phyloP scores from a whole-genome alignment of 2,888 invertebrate species.

The Zaprionus lineosus region DNA sequence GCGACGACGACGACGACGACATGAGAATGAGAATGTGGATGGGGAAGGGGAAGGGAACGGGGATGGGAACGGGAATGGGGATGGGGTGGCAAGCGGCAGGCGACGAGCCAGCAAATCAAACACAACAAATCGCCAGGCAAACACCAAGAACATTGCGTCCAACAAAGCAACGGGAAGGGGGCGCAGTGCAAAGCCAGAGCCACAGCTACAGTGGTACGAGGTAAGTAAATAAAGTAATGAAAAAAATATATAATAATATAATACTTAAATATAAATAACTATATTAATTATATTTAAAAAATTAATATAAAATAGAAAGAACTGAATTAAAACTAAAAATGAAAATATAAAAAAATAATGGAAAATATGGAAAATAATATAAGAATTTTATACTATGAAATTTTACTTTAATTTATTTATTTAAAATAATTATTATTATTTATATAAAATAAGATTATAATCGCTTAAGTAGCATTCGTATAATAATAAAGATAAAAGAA shows the following conservation, averaged over 20 bases:
- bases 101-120: constrained; percentile 72
- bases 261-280: no score
- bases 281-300: no score
- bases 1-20: constrained; percentile 25
- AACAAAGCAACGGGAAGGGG: constrained; percentile 35
- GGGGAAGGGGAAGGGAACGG: constrained; percentile 17
- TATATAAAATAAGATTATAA: no score
- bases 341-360: no score
- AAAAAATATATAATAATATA: neutral
- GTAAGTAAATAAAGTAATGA: neutral
- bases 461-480: no score
- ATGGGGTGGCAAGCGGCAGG: constrained; percentile 46
- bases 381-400: no score
- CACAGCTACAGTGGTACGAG: constrained; percentile 24
- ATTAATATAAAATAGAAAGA: no score
- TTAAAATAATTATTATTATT: no score
- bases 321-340: no score
- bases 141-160: constrained; percentile 69
- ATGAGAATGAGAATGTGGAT: neutral
- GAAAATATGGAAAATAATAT: no score
- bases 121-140: constrained; percentile 72
- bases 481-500: no score
- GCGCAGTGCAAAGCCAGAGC: neutral
- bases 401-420: no score
- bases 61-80: constrained; percentile 31